Evolutionary conservation across 2,113 vertebrate genomes (phyloP), one percentile per base, ranked within the genome.

Genomic region (Butorides virescens): DNA sequence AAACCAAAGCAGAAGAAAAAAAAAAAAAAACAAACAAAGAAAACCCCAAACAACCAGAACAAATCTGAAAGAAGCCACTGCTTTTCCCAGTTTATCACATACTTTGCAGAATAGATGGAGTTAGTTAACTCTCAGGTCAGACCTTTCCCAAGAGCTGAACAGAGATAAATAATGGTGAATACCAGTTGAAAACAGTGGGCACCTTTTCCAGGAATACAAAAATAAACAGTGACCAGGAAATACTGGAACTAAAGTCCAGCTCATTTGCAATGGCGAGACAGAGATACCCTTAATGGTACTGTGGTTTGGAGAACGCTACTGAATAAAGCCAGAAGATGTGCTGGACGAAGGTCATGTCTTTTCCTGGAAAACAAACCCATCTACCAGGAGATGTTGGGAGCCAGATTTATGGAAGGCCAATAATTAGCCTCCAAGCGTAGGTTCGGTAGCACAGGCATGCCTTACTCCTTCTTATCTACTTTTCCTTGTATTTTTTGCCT

Each of bases 171-270:
- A 23, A 6, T 32, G 8, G n/a, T 13, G 3, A 67, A 63, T 15
- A 19, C 27, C 55, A 55, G 12, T 13, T 83, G 42, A 53, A 77
- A 44, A 66, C 15, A 61, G 26, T 0, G 13, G 77, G 66, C 29
- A 34, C 29, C 34, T 82, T 52, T 96, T 90, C 84, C 96, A 88
- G 95, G 71, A 91, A 97, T 34, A 34, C 8, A 19, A 34, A 44
- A 78, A 59, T 37, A 59, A 87, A 36, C 0, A 1, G 7, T 10
- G 67, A 46, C 53, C n/a, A 14, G 67, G 59, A 68, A 87, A 80
- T 81, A 32, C 52, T 53, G 91, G 83, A 56, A 96, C 44, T 68
- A 17, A 67, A 87, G 16, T 39, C 61, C 74, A 42, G 63, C 70
- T 82, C 17, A 27, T 59, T 34, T 65, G 46, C 4, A 50, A 78